Evolutionary conservation across 2,888 invertebrate genomes (phyloP), one percentile per base, ranked within the genome.

Genomic region (Fissipunctia ypsillon): DNA sequence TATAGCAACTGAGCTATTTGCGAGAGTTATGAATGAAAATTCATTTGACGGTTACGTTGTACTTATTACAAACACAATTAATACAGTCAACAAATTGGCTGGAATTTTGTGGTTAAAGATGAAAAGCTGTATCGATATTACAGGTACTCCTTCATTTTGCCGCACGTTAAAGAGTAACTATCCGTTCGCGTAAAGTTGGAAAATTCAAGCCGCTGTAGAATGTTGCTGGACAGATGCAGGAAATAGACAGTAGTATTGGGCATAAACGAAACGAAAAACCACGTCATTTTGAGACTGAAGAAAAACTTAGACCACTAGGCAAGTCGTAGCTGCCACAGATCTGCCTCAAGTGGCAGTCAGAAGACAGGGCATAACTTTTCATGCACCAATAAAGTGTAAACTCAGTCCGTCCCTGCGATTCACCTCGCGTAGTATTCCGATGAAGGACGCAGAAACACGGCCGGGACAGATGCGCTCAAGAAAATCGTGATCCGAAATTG

Each of bases 401-500:
- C 43, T 45, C 10, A 94, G 78, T 93, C 67, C 94, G 85, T 78
- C 90, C 83, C 93, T 93, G 93, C 76, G 12, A 52, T 50, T 71
- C 77, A 81, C 78, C 82, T 81, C 85, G 81, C 86, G 86, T 84
- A 69, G 84, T 91, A 94, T 92, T 93, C 93, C 84, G 78, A 78
- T 91, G 93, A 95, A 94, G 95, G 94, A 92, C 94, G 93, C 88
- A 84, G 87, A 88, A 90, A 89, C 91, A 91, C 90, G 92, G 90
- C 90, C 90, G 90, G 91, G 92, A 90, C 93, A 95, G 94, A 94
- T 93, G 94, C 93, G 93, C 92, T 90, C 90, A 90, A 92, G 91
- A 92, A 90, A 91, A 93, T 92, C 93, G 93, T 92, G 94, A 93
- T 91, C 88, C 88, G 88, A 90, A 91, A 90, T 88, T 80, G 82